phyloP scores from a whole-genome alignment of 2,888 invertebrate species.

The Peribatodes rhomboidaria region DNA sequence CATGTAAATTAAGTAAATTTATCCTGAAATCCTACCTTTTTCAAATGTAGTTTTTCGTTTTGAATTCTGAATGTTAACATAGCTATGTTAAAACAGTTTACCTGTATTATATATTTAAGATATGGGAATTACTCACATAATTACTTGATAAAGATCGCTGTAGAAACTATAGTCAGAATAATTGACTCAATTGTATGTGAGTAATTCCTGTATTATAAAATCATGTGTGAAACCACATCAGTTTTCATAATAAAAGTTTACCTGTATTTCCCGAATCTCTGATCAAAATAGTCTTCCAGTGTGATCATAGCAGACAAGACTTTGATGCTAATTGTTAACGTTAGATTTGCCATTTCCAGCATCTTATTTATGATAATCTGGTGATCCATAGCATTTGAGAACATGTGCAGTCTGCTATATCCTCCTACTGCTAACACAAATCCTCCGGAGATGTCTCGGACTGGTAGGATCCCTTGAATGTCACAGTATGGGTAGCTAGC shows the following conservation, averaged over 20 bases:
- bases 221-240: too few relatives aligned
- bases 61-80: too few relatives aligned
- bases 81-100: background rate
- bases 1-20: too few relatives aligned
- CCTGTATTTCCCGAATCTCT: constrained; percentile 96
- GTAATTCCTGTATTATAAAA: too few relatives aligned
- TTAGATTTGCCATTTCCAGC: constrained; percentile 92
- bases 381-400: constrained; percentile 92
- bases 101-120: too few relatives aligned
- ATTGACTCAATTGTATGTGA: too few relatives aligned
- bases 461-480: constrained; percentile 85
- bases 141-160: too few relatives aligned
- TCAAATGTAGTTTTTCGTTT: too few relatives aligned
- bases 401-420: constrained; percentile 96
- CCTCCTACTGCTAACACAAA: constrained; percentile 97
- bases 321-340: constrained; percentile 94
- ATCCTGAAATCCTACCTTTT: too few relatives aligned
- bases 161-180: background rate
- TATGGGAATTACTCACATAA: too few relatives aligned
- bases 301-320: constrained; percentile 94
- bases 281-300: constrained; percentile 94
- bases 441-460: constrained; percentile 96
- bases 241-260: too few relatives aligned
- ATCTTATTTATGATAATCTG: constrained; percentile 96
- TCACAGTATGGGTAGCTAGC: constrained; percentile 86